Base-by-base conservation (phyloP, 2,113 vertebrate genomes). In the Echinops telfairi region DNA sequence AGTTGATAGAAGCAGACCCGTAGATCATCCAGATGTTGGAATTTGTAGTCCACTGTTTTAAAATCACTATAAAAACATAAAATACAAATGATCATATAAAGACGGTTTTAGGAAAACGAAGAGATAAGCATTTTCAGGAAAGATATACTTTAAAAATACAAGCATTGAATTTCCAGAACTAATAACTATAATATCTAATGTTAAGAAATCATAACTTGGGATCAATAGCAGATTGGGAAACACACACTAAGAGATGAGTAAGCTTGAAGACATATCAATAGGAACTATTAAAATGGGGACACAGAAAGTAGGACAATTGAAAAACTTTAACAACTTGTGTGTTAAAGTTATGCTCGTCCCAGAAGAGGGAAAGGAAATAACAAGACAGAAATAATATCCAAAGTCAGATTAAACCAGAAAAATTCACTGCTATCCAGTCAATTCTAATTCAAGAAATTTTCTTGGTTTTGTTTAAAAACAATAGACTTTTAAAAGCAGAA, bases 401-500 rank as follows among this genome's bases (percentile, higher is more conserved):
- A 86, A 68, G 4, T n/a, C 47, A 20, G 71, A 43, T 4, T 58
- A 19, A 16, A 20, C 38, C 9, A 7, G 19, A 73, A 85, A 84
- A 33, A 33, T 1, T 83, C 47, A 6, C 47, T 53, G 47, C 47
- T 53, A 2, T 53, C 47, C 47, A 53, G 12, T 14, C 47, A 53
- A 53, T 53, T 53, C 47, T 53, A 9, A 14, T 9, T 53, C 47
- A 10, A 53, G 47, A 53, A 10, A 53, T 53, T 88, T 88, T 85
- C 66, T 75, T 75, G 57, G 58, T 78, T 82, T 17, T 17, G 36
- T 40, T 81, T 71, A 43, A n/a, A 84, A 22, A 66, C 33, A 84
- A 83, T 6, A 76, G 40, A 53, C 60, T 79, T 14, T 83, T 70
- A 62, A 82, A 87, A 92, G 27, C 58, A 92, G 92, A 87, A 88